Evolutionary conservation across 2,113 vertebrate species (phyloP).

Genomic region (Vombatus ursinus): DNA sequence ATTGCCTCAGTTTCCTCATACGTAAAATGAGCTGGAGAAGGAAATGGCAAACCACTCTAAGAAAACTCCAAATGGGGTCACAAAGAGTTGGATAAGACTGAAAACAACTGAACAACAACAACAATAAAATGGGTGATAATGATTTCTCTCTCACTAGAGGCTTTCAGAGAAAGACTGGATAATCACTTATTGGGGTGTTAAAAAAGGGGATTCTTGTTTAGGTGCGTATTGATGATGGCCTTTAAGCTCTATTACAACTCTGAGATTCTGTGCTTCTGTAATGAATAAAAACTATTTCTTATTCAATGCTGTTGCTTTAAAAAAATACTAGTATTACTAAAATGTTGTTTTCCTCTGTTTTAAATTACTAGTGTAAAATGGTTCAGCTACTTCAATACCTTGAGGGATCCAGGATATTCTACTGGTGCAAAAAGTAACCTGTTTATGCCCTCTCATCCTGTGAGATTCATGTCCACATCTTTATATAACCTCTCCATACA

Average conservation of each 20-base stretch:
- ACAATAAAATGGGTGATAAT: not conserved
- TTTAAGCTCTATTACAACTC: not conserved
- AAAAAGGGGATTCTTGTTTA: not conserved
- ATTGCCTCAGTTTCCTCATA: too few relatives aligned
- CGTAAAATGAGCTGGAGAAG: too few relatives aligned
- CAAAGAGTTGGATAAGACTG: too few relatives aligned
- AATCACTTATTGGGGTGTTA: not conserved
- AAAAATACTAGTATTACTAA: too few relatives aligned
- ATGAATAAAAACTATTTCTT: not conserved
- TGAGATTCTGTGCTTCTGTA: not conserved
- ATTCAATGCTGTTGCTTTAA: not conserved
- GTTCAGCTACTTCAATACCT: too few relatives aligned
- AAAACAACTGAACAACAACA: too few relatives aligned
- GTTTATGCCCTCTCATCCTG: not conserved
- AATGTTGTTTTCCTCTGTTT: too few relatives aligned
- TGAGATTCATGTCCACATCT: not conserved
- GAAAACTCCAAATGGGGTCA: too few relatives aligned
- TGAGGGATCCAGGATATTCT: not conserved
- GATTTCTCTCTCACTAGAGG: not conserved
- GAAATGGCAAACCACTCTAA: too few relatives aligned
- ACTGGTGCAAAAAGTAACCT: not conserved
- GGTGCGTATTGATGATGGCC: not conserved
- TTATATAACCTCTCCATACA: not conserved
- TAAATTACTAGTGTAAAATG: too few relatives aligned
- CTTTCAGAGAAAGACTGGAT: not conserved